Evolutionary conservation across 2,797 vertebrate genomes (phyloP), one percentile per base, ranked within the genome.

Genomic region (Serranus cabrilla): DNA sequence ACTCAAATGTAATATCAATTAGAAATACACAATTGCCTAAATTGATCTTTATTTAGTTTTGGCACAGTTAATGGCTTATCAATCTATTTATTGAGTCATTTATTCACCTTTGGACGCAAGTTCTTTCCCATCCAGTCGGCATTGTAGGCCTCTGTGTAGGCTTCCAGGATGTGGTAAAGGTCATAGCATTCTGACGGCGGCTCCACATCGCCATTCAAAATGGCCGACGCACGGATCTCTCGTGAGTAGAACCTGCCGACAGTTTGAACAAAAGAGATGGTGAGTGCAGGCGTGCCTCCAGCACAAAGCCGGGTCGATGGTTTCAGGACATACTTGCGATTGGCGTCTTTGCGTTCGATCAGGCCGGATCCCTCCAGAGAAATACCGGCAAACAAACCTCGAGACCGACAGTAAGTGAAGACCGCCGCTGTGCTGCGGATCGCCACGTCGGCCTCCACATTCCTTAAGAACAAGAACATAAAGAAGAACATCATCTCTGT

Each of bases 271-370:
- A 18, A 27, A 18, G 14, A 16, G 6, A 45, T 12, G 6, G 0
- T 17, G 43, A 6, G 17, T 8, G 45, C 8, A 25, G 45, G 42
- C 6, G 14, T 2, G 90, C 0, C 5, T 43, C 16, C 6, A 7
- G 42, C 1, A 16, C 42, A 16, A 13, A 9, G 43, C 2, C 43
- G 14, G 43, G 43, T 18, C 16, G 0, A 13, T 0, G 47, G 37
- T 14, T 5, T n/a, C 14, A 1, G 0, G 1, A 9, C 96, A 84
- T 94, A 99, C 98, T 99, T 99, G 88, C 96, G 95, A 89, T 99
- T 99, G 37, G 98, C 96, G 13, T 99, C 98, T 77, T 99, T 99
- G 87, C 98, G 96, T 84, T 99, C 97, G 10, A 99, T 96, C 62
- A 99, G 93, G 78, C 95, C 97, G 8, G 97, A 98, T 8, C 98